Base-by-base conservation (phyloP, 2,113 vertebrate species). In the Euleptes europaea region DNA sequence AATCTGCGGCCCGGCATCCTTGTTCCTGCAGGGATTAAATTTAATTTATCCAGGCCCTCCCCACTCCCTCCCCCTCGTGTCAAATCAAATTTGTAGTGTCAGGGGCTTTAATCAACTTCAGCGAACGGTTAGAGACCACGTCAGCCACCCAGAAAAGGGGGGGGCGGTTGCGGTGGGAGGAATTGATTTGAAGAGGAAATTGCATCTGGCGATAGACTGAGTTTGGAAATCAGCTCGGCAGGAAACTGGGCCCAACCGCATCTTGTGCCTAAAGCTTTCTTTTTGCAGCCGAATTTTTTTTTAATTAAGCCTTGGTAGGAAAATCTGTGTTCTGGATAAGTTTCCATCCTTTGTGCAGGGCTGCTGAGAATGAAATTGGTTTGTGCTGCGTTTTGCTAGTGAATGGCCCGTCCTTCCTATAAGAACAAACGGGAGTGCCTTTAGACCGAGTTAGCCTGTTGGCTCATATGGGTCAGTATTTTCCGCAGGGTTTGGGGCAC, bases 181-280 rank as follows among this genome's bases (percentile, higher is more conserved):
- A 67, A 33, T 84, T 51, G 83, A 71, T 83, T 60, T 47, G 86
- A 60, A 66, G 80, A 76, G 90, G 87, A 85, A 90, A 90, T 74
- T 8, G 86, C 92, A 33, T 57, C 60, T 81, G 40, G 65, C 77
- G 75, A 14, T 74, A 12, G 44, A 51, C 26, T 28, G 74, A 57
- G 26, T 2, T 17, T 44, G 81, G 51, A 49, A 84, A 49, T 60
- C 49, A 12, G 0, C 60, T 3, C 0, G 40, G 57, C 35, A 10
- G 80, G 71, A 51, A 71, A 51, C 15, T 12, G 35, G 11, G 23
- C 21, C 23, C 40, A 26, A 13, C 67, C 15, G n/a, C 13, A 73
- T 42, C 49, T 28, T n/a, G 9, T 4, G 38, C 38, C 67, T 71
- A 19, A 33, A 78, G 38, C 49, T 5, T 66, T 26, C 47, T 67